A percentile compares a stretch with the other conserved stretches of the same genome.
Conservation (phyloP, 2,888 invertebrate genomes). For the Acanthopleura granulata region DNA sequence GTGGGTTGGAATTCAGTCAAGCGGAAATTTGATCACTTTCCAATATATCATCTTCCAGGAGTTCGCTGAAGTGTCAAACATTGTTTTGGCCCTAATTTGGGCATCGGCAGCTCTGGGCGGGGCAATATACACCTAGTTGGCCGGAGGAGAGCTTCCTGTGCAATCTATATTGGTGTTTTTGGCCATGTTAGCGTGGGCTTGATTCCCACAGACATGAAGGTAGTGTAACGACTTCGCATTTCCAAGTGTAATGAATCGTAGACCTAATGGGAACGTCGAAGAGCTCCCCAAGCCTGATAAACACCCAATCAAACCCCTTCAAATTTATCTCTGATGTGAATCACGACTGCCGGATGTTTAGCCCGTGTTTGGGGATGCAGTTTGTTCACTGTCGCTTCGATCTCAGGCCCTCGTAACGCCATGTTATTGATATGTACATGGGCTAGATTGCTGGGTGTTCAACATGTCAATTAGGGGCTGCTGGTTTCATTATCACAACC, state of each 20-base stretch:
- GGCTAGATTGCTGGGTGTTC: too few relatives aligned
- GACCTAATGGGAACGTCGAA: neutral
- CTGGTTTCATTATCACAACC: too few relatives aligned
- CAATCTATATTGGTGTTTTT: slow-evolving; percentile 1
- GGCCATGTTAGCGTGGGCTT: neutral
- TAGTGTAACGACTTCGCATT: neutral
- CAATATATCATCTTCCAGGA: neutral
- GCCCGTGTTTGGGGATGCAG: neutral
- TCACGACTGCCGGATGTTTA: neutral
- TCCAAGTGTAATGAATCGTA: neutral
- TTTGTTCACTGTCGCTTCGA: too few relatives aligned
- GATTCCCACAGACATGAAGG: neutral
- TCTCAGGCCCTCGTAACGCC: too few relatives aligned
- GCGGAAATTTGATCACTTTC: neutral
- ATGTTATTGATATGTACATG: too few relatives aligned
- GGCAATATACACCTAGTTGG: neutral
- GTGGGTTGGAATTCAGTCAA: neutral
- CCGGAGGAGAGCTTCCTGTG: neutral
- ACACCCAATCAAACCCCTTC: neutral
- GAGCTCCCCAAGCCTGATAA: neutral
- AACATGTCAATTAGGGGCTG: too few relatives aligned
- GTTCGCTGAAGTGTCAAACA: too few relatives aligned
- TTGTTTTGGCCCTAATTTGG: too few relatives aligned
- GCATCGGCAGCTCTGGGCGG: too few relatives aligned
- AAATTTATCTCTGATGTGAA: slow-evolving; percentile 1